Evolutionary conservation across 1,140 invertebrate species (phyloP).

Genomic region (Drosophila bocqueti): DNA sequence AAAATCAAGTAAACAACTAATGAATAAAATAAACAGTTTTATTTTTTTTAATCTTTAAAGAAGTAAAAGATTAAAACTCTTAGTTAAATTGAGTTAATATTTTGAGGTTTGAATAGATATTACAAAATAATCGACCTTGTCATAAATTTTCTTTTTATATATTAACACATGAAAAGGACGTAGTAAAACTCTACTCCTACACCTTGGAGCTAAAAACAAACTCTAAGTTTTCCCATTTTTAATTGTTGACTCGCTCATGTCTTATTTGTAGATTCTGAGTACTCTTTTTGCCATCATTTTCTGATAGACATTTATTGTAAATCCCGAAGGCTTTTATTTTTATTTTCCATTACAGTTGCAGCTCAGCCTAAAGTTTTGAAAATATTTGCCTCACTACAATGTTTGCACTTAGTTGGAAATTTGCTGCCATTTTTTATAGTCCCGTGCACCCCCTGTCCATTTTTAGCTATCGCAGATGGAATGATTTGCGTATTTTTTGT

Average conservation of each 20-base stretch:
- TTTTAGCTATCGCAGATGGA: constrained; percentile 6
- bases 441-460: constrained; percentile 4
- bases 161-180: background rate
- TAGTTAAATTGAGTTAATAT: background rate
- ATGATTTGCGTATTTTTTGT: constrained; percentile 19
- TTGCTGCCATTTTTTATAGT: constrained; percentile 70
- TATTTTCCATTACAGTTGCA: constrained; percentile 35
- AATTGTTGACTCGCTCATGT: background rate
- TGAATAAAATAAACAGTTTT: background rate
- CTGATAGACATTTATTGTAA: constrained; percentile 60
- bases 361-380: constrained; percentile 71
- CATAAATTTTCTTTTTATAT: background rate
- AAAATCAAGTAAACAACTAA: background rate
- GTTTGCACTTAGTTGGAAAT: constrained; percentile 74
- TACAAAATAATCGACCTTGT: background rate
- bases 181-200: constrained; percentile 1
- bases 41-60: background rate
- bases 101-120: background rate
- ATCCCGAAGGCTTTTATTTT: constrained; percentile 36
- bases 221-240: background rate
- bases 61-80: background rate
- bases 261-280: constrained; percentile 21
- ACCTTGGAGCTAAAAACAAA: constrained; percentile 31
- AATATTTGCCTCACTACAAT: constrained; percentile 72
- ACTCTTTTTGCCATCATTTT: constrained; percentile 67